phyloP scores from a whole-genome alignment of 2,888 invertebrate genomes.

The Pterostichus niger region DNA sequence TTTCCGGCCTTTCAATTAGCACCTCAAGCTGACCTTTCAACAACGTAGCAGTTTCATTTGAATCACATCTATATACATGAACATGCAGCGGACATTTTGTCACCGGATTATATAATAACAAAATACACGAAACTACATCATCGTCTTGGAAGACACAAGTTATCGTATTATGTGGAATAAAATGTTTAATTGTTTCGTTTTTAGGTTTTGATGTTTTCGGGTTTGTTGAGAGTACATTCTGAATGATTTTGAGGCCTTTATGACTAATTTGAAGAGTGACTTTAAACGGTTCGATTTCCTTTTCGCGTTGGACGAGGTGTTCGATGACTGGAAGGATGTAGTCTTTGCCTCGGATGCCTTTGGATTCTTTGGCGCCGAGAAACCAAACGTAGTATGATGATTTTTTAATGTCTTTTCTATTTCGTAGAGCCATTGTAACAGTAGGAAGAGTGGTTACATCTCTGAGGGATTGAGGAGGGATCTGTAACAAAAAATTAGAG shows the following conservation, averaged over 20 bases:
- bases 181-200: slow-evolving; percentile 90
- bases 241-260: slow-evolving; percentile 96
- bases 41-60: slow-evolving; percentile 93
- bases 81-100: slow-evolving; percentile 97
- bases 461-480: background rate
- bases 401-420: slow-evolving; percentile 93
- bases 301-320: slow-evolving; percentile 90
- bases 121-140: slow-evolving; percentile 95
- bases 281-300: slow-evolving; percentile 92
- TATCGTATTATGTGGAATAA: slow-evolving; percentile 95
- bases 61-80: slow-evolving; percentile 96
- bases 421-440: slow-evolving; percentile 84
- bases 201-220: slow-evolving; percentile 75
- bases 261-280: slow-evolving; percentile 94
- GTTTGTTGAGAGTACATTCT: slow-evolving; percentile 79
- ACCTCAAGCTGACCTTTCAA: slow-evolving; percentile 91
- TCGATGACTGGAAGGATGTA: slow-evolving; percentile 92
- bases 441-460: slow-evolving; percentile 71
- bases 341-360: slow-evolving; percentile 91
- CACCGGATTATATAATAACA: slow-evolving; percentile 95
- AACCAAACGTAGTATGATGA: slow-evolving; percentile 96
- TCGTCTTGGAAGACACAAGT: slow-evolving; percentile 94
- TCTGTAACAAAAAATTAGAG: too few species aligned
- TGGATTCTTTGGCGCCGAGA: slow-evolving; percentile 96
- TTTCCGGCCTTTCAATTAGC: slow-evolving; percentile 89